Percentiles rank a stretch among this genome's conserved stretches.
These are phyloP conservation scores for Mesochorus sp. DNA, from an alignment of 2,888 invertebrate species.

Conservation along the genomic window DNA sequence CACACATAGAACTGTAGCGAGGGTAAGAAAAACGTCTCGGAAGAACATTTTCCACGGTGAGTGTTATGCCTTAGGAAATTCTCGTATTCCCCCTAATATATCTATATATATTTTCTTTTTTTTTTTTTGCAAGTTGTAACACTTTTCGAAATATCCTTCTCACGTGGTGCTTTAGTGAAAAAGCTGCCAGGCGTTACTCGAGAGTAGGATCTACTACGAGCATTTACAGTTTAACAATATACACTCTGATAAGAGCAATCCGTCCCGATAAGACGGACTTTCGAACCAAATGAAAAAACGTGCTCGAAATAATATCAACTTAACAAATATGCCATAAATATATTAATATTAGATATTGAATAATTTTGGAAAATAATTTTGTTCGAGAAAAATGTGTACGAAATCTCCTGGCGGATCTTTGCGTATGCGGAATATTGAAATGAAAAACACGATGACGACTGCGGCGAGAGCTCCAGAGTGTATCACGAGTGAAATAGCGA, in stretches of 20 bases:
- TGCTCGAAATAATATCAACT: neutral
- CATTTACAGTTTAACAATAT: neutral
- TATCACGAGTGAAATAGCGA: conserved; percentile 31
- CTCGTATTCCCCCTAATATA: conserved; percentile 14
- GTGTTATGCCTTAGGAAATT: conserved; percentile 54
- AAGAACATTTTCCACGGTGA: conserved; percentile 43
- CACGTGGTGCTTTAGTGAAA: conserved; percentile 3
- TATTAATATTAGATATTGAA: neutral
- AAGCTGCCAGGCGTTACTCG: neutral
- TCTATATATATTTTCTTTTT: neutral
- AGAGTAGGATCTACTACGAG: conserved; percentile 14
- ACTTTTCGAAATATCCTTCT: conserved; percentile 37
- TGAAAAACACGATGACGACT: conserved; percentile 36
- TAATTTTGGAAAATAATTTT: too few relatives aligned
- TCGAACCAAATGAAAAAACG: neutral
- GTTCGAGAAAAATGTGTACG: too few relatives aligned
- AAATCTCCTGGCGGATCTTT: too few relatives aligned
- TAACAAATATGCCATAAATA: neutral
- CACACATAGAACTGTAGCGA: neutral
- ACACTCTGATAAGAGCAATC: neutral
- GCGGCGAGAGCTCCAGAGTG: conserved; percentile 37
- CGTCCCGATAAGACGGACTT: neutral
- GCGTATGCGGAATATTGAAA: neutral
- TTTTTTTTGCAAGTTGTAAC: conserved; percentile 36
- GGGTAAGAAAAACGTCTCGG: conserved; percentile 22